These are phyloP conservation scores for Pasiphila rectangulata DNA, from an alignment of 2,888 invertebrate species.

Conservation along the genomic window DNA sequence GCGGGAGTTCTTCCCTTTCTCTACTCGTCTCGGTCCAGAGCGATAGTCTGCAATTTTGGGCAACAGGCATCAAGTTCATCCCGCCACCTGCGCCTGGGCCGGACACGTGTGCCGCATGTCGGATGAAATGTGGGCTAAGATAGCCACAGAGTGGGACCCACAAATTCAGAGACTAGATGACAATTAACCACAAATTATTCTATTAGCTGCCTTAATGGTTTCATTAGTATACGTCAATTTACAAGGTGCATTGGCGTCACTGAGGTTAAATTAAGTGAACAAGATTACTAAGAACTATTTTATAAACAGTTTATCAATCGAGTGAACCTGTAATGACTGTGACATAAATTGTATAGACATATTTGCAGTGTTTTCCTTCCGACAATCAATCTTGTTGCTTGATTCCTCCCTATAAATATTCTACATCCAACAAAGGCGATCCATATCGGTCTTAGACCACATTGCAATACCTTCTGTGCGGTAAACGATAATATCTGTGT, in stretches of 20 bases:
- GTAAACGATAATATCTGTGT: constrained; percentile 11
- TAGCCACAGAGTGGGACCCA: too few species aligned
- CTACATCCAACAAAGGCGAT: constrained; percentile 18
- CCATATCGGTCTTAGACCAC: constrained; percentile 32
- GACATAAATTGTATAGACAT: constrained; percentile 41
- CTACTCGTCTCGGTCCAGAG: too few species aligned
- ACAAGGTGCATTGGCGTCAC: constrained; percentile 15
- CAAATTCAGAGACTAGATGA: too few species aligned
- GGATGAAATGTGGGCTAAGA: too few species aligned
- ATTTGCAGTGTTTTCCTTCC: constrained; percentile 38
- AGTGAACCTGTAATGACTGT: constrained; percentile 33
- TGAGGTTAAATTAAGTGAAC: constrained; percentile 21
- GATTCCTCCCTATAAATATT: constrained; percentile 45
- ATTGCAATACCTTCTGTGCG: constrained; percentile 18
- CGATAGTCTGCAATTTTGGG: too few species aligned
- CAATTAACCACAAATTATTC: neutral
- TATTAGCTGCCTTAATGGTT: constrained; percentile 6
- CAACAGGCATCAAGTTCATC: too few species aligned
- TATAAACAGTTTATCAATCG: constrained; percentile 33
- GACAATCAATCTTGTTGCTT: constrained; percentile 32
- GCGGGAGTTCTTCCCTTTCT: too few species aligned
- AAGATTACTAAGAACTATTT: constrained; percentile 19
- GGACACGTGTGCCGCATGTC: too few species aligned
- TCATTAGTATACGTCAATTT: constrained; percentile 7
- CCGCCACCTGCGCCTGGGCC: too few species aligned